Percentiles rank a stretch among this genome's conserved stretches.
phyloP scores from a whole-genome alignment of 2,888 invertebrate species.

The Drosophila limbata region DNA sequence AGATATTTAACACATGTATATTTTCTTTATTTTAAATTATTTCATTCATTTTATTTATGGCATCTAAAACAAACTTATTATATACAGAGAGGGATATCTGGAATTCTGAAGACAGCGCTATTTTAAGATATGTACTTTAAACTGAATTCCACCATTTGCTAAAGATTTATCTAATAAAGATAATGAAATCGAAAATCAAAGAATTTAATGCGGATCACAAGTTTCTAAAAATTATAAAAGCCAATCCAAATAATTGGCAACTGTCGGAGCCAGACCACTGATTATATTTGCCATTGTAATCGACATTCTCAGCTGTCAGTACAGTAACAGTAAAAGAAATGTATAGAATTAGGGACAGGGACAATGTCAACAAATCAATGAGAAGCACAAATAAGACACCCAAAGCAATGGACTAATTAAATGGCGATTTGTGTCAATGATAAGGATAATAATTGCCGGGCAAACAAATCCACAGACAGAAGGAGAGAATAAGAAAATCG shows the following conservation, averaged over 20 bases:
- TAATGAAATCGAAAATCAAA: no score
- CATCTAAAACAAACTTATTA: no score
- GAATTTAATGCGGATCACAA: no score
- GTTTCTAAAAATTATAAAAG: background rate
- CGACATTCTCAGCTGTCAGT: background rate
- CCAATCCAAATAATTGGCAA: conserved; percentile 3
- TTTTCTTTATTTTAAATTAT: no score
- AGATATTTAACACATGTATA: background rate
- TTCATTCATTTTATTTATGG: no score
- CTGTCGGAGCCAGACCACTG: conserved; percentile 1
- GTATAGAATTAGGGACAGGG: conserved; percentile 18
- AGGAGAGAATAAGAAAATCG: conserved; percentile 20
- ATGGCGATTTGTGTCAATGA: conserved; percentile 81
- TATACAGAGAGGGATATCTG: no score
- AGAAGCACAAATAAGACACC: conserved; percentile 58
- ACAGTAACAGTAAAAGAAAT: no score
- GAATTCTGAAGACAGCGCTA: no score
- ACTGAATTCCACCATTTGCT: no score
- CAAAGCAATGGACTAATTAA: conserved; percentile 79
- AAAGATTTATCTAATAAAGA: no score
- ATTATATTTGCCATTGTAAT: conserved; percentile 1
- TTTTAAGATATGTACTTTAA: no score
- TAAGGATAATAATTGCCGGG: conserved; percentile 79
- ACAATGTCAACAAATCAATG: conserved; percentile 80
- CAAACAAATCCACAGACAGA: conserved; percentile 66